Conservation (phyloP, 2,888 invertebrate genomes). For the Apotomis turbidana region DNA sequence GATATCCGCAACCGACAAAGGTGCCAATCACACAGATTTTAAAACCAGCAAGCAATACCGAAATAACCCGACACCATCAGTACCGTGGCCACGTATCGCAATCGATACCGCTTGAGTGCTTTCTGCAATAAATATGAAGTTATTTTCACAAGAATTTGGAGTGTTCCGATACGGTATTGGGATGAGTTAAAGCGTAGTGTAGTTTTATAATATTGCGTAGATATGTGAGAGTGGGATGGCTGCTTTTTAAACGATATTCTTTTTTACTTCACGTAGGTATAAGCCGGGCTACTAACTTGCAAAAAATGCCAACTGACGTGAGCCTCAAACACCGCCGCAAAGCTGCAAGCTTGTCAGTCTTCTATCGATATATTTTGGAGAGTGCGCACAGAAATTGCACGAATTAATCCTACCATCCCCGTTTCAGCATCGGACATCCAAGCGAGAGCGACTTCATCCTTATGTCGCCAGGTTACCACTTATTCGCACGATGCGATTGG, state of each 20-base stretch:
- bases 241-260: not conserved
- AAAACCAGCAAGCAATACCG: not conserved
- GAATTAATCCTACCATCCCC: too few species aligned
- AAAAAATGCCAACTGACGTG: too few species aligned
- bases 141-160: conserved; percentile 36
- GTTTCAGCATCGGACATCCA: too few species aligned
- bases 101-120: conserved; percentile 49
- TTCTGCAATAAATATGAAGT: conserved; percentile 50
- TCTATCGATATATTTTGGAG: too few species aligned
- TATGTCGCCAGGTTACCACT: too few species aligned
- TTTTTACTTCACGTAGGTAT: not conserved
- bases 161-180: conserved; percentile 29
- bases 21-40: conserved; percentile 18
- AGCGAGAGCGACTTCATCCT: too few species aligned
- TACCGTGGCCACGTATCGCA: conserved; percentile 48
- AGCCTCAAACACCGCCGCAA: too few species aligned
- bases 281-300: too few species aligned
- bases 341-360: too few species aligned
- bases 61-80: conserved; percentile 26
- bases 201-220: not conserved
- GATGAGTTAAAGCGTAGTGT: conserved; percentile 29
- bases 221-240: not conserved
- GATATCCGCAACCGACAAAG: too few species aligned
- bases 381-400: too few species aligned
- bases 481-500: too few species aligned